Conservation (phyloP, 2,113 vertebrate species). For the Choloepus hoffmanni region DNA sequence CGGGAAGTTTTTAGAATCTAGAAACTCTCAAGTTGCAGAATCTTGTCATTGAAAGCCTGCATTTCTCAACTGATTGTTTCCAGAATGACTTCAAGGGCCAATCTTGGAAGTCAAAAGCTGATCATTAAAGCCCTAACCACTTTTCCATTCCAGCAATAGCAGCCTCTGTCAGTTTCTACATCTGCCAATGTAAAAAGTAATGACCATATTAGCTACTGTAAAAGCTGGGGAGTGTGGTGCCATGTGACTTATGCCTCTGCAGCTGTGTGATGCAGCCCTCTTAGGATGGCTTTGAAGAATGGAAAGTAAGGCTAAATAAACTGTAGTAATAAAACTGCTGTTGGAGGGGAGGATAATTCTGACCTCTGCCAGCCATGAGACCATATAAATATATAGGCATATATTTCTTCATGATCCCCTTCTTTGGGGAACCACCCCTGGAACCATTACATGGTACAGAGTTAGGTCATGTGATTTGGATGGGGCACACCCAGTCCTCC, state of each 20-base stretch:
- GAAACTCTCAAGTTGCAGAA: background rate
- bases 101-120: background rate
- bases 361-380: background rate
- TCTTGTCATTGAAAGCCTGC: background rate
- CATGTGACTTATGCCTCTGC: background rate
- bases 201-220: background rate
- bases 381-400: too few species aligned
- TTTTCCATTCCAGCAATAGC: background rate
- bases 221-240: background rate
- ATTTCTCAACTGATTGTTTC: slow-evolving; percentile 7
- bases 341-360: background rate
- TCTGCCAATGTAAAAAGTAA: background rate
- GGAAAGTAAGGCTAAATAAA: background rate
- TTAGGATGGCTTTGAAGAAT: background rate
- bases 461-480: background rate
- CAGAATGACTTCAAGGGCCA: background rate
- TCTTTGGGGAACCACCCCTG: background rate
- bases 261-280: background rate
- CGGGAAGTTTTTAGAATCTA: background rate
- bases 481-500: background rate
- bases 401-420: background rate
- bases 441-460: background rate
- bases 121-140: background rate
- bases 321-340: background rate
- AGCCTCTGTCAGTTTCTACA: background rate